Percentiles rank a stretch among this genome's conserved stretches.
Evolutionary conservation across 2,113 vertebrate genomes (phyloP).

Genomic region (Oreochromis spilurus): DNA sequence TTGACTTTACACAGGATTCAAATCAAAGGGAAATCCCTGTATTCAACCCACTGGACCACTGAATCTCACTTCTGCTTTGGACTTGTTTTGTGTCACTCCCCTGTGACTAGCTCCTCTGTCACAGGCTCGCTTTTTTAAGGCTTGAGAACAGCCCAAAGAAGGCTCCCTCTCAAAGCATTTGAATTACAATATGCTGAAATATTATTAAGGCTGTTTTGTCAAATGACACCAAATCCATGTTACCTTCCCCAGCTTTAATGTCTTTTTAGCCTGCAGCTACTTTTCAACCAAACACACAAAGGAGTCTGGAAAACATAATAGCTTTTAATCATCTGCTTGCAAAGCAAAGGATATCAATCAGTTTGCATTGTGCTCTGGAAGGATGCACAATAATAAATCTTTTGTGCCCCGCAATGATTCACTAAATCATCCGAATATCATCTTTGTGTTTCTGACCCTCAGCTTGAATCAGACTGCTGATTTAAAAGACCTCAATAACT

Average conservation of each 20-base stretch:
- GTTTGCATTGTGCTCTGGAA: neutral
- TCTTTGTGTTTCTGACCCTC: neutral
- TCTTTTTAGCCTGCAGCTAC: neutral
- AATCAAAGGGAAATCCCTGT: neutral
- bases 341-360: constrained; percentile 6
- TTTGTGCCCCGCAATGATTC: neutral
- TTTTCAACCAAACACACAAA: neutral
- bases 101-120: neutral
- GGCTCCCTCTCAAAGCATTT: neutral
- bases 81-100: neutral
- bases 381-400: neutral
- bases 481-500: constrained; percentile 16
- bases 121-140: neutral
- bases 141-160: neutral
- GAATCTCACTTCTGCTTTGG: neutral
- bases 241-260: neutral
- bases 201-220: neutral
- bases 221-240: neutral
- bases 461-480: constrained; percentile 6
- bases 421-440: neutral
- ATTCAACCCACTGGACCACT: neutral
- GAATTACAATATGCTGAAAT: neutral
- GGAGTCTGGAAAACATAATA: neutral
- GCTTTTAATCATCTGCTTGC: neutral
- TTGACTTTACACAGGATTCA: neutral